Evolutionary conservation across 2,888 invertebrate species (phyloP), one percentile per base, ranked within the genome.

Genomic region (Ochropleura plecta): DNA sequence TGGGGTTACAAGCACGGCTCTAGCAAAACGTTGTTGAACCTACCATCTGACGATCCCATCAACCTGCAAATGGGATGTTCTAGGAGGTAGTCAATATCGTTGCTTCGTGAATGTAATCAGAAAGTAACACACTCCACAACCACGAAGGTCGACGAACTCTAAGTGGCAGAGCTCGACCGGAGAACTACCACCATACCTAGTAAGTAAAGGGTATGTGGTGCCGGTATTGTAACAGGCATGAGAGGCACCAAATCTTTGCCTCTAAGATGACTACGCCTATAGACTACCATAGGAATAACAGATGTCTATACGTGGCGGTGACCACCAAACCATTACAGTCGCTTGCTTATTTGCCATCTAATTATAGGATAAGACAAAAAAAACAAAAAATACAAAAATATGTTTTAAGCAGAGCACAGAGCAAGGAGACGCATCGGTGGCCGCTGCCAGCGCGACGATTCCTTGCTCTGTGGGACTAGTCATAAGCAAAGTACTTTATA

Each of bases 361-460:
- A 72, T 53, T 14, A 44, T 55, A 69, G 14, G n/a, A 0, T 62
- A 75, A n/a, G 48, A 7, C 3, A 59, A 62, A 70, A 59, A 76
- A 76, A 57, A 8, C 3, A 14, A 55, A 76, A 77, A 77, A 46
- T 7, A 10, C 48, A 65, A 77, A 77, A 76, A 76, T 76, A 76
- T 76, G 76, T 3, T 76, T 44, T 76, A 76, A 76, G 75, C 3
- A n/a, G 62, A 62, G 8, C 62, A 62, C 62, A n/a, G 44, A 62
- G 44, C 62, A 62, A 62, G 44, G n/a, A 62, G 44, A 62, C 44
- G 44, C n/a, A 12, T 62, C 44, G 44, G 62, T 44, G n/a, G 7
- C n/a, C 12, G 18, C 6, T 62, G 12, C 44, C 62, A 44, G 44
- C 6, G 44, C 60, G n/a, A 14, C 44, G n/a, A n/a, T 44, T 62